Conservation (phyloP, 2,888 invertebrate genomes). For the Sipha maydis region DNA sequence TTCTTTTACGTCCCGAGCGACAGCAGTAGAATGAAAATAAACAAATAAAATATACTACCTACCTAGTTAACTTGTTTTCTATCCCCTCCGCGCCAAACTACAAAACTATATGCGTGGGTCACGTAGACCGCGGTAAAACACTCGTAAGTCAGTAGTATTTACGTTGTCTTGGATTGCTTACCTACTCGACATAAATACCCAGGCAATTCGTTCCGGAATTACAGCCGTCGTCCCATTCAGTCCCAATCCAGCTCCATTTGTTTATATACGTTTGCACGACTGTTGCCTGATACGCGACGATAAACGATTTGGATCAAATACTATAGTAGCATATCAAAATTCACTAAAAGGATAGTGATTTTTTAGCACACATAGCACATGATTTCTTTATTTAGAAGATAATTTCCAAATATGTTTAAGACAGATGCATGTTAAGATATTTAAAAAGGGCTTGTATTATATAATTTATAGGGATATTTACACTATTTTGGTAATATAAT, state of each 20-base stretch:
- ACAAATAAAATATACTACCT: neutral
- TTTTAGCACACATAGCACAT: no score
- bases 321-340: neutral
- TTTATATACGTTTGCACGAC: neutral
- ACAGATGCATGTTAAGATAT: no score
- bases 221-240: no score
- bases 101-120: neutral
- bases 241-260: no score
- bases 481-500: no score
- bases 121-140: conserved; percentile 30
- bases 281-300: neutral
- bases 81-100: neutral
- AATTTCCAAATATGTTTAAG: no score
- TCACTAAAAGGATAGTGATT: no score
- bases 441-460: no score
- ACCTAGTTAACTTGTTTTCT: neutral
- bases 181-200: neutral
- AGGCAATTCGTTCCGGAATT: no score
- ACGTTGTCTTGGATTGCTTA: neutral
- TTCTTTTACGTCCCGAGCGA: neutral
- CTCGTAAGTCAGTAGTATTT: conserved; percentile 26
- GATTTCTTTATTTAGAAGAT: no score
- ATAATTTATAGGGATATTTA: no score
- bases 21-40: neutral
- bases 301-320: no score